Conservation (phyloP, 2,888 invertebrate species). For the Trichogramma dendrolimi region DNA sequence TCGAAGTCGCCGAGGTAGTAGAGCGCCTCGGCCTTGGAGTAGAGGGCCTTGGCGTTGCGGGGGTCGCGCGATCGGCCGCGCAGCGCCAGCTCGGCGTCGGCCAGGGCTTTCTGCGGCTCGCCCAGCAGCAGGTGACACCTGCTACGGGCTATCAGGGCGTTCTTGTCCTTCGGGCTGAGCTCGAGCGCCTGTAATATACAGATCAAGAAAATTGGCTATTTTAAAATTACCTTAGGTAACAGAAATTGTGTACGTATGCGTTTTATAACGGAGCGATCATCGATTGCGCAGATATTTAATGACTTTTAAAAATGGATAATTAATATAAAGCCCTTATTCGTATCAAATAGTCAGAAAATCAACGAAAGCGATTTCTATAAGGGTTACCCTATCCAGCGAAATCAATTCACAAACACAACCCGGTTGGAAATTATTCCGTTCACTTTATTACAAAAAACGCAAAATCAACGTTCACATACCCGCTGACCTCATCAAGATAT, state of each 20-base stretch:
- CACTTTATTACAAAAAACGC: too few relatives aligned
- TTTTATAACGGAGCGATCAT: too few relatives aligned
- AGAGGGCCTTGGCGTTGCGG: slow-evolving; percentile 69
- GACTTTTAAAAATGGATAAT: too few relatives aligned
- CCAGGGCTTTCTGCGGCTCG: slow-evolving; percentile 74
- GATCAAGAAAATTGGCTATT: background rate
- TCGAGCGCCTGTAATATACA: slow-evolving; percentile 74
- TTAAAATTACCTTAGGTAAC: background rate
- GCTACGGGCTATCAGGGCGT: slow-evolving; percentile 82
- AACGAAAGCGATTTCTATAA: too few relatives aligned
- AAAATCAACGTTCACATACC: too few relatives aligned
- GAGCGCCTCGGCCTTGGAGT: slow-evolving; percentile 87
- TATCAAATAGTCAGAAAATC: too few relatives aligned
- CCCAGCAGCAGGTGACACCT: slow-evolving; percentile 84
- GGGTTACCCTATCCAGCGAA: too few relatives aligned
- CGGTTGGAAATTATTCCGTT: too few relatives aligned
- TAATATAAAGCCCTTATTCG: too few relatives aligned
- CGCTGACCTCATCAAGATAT: too few relatives aligned
- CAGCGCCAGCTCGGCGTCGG: slow-evolving; percentile 81
- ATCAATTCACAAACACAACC: too few relatives aligned
- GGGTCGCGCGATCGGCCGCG: slow-evolving; percentile 60
- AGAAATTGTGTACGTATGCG: background rate
- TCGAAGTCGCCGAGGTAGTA: slow-evolving; percentile 92
- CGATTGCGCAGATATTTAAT: too few relatives aligned
- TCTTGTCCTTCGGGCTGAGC: slow-evolving; percentile 76